A percentile compares a stretch with the other conserved stretches of the same genome.
Conservation (phyloP, 2,888 invertebrate species). For the Limnephilus auricula region DNA sequence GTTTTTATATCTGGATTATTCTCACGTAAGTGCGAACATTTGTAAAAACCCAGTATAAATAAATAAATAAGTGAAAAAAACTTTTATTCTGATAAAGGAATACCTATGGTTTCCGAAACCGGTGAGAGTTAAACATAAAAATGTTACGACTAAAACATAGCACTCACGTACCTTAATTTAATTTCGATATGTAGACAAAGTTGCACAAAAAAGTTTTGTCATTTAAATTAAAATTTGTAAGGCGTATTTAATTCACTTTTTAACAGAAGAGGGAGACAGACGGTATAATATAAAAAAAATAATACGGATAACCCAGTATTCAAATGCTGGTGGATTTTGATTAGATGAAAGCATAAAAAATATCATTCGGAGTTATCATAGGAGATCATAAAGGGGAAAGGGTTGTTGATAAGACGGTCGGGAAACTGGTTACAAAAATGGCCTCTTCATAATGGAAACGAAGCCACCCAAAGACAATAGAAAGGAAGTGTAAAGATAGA, state of each 20-base stretch:
- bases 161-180: too few species aligned
- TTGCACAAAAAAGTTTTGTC: too few species aligned
- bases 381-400: neutral
- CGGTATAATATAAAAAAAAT: neutral
- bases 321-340: neutral
- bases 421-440: slow-evolving; percentile 29
- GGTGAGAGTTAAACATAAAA: too few species aligned
- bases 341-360: neutral
- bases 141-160: too few species aligned
- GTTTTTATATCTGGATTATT: too few species aligned
- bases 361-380: neutral
- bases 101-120: too few species aligned
- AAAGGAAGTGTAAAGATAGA: slow-evolving; percentile 30
- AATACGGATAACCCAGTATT: neutral
- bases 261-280: neutral
- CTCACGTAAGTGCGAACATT: too few species aligned
- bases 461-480: slow-evolving; percentile 21
- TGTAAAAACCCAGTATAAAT: too few species aligned
- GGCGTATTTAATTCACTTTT: neutral
- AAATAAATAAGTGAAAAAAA: too few species aligned
- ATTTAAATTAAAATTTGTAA: neutral
- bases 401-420: neutral
- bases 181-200: too few species aligned
- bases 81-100: too few species aligned
- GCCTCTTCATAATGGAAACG: neutral